Percentiles rank a stretch among this genome's conserved stretches.
These are phyloP conservation scores for Silurus asotus DNA, from an alignment of 2,113 vertebrate genomes.

Conservation along the genomic window DNA sequence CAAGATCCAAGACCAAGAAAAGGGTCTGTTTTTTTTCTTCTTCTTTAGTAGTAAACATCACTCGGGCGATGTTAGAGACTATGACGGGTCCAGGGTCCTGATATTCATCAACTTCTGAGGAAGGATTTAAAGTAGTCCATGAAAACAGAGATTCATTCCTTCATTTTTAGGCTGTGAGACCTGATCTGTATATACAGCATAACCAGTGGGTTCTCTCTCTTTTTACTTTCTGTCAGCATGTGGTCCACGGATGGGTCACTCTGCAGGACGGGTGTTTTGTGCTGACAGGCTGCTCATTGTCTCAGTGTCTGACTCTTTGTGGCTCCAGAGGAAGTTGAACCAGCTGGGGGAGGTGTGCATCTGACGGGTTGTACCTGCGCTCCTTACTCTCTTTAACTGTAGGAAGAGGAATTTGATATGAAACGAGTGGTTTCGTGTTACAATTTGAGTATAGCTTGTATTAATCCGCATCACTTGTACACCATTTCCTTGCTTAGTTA, in stretches of 20 bases:
- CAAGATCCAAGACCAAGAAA: conserved; percentile 16
- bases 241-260: conserved; percentile 32
- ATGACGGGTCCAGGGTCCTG: neutral
- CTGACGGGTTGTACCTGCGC: conserved; percentile 53
- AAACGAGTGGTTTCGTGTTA: neutral
- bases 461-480: neutral
- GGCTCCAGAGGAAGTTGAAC: conserved; percentile 76
- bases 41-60: conserved; percentile 10
- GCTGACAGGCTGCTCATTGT: conserved; percentile 50
- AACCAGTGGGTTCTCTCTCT: conserved; percentile 5
- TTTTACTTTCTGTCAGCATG: neutral
- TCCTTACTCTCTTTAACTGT: conserved; percentile 68
- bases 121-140: conserved; percentile 10
- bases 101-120: neutral
- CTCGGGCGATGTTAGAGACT: neutral
- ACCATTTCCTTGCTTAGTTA: neutral
- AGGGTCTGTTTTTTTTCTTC: neutral
- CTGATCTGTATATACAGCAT: neutral
- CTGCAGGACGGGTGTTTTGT: conserved; percentile 60
- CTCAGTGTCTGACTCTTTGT: conserved; percentile 73
- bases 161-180: neutral
- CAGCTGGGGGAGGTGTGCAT: conserved; percentile 74
- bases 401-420: neutral
- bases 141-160: neutral
- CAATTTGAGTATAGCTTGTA: neutral